Percentiles rank a stretch among this genome's conserved stretches.
phyloP scores from a whole-genome alignment of 1,140 invertebrate species.

The Acromyrmex heyeri region DNA sequence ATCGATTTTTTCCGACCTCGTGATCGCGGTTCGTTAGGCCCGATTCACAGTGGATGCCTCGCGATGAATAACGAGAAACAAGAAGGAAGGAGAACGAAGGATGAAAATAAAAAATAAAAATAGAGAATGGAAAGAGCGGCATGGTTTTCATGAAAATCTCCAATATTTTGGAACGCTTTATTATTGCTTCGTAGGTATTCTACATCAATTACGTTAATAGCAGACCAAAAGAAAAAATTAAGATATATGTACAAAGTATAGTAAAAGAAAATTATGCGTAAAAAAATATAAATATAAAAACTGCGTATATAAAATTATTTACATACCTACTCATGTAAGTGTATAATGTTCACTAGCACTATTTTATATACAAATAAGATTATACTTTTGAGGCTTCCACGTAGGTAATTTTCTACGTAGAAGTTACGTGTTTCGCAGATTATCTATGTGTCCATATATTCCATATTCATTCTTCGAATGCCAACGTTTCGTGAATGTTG shows the following conservation, averaged over 20 bases:
- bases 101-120: conserved; percentile 14
- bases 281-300: background rate
- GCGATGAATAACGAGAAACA: background rate
- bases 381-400: too few relatives aligned
- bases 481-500: too few relatives aligned
- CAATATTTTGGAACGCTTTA: conserved; percentile 6
- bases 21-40: conserved; percentile 30
- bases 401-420: too few relatives aligned
- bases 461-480: too few relatives aligned
- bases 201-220: background rate
- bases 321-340: background rate
- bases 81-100: background rate
- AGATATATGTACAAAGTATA: background rate
- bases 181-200: background rate
- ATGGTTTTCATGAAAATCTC: conserved; percentile 17
- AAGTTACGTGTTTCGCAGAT: too few relatives aligned
- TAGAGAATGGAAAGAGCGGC: conserved; percentile 7
- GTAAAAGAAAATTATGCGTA: background rate
- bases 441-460: too few relatives aligned
- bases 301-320: background rate
- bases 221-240: background rate
- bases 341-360: too few relatives aligned
- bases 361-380: too few relatives aligned
- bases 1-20: conserved; percentile 50
- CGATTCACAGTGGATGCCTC: conserved; percentile 17